Base-by-base conservation (phyloP, 2,113 vertebrate species). In the Vulpes ferrilata region DNA sequence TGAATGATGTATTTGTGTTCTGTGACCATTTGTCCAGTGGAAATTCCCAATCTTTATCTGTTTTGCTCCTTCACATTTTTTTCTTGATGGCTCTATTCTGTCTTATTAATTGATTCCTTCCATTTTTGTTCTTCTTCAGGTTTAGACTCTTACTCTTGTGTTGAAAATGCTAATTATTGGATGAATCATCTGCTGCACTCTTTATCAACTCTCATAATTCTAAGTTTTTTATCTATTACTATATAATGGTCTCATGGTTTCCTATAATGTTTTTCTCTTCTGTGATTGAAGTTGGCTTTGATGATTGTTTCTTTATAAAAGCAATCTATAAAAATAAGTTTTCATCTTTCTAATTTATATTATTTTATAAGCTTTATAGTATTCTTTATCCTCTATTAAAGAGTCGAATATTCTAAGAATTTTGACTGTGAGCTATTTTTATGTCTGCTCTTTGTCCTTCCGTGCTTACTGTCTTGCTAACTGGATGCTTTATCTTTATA, bases 311-410 rank as follows among this genome's bases (percentile, higher is more conserved):
- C 60, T 97, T 86, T 76, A 60, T 82, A 95, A 88, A 55, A 90
- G 3, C 6, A 92, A 15, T 62, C 89, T 91, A 59, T 89, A 95
- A 96, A 96, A 96, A 48, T 55, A 74, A 79, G 25, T 73, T 93
- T 97, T 86, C 19, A 67, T 80, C 60, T 74, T 94, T 95, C 32
- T 83, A 59, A 64, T 83, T 95, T 93, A 38, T 84, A 0, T 85
- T 88, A 87, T 74, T 35, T 76, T 19, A 64, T 96, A 94, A 90
- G 59, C 22, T 89, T 97, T 94, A 85, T 69, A 74, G 27, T 95
- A 90, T 84, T 96, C 15, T 83, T 65, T 90, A 43, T 80, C 23
- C 2, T 57, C 30, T 48, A 2, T 59, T 90, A 81, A 74, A 76
- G 11, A 19, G 59, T 84, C 15, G 82, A 27, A 30, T 87, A 13